Evolutionary conservation across 2,888 invertebrate species (phyloP).

Genomic region (Ellobium chinense): DNA sequence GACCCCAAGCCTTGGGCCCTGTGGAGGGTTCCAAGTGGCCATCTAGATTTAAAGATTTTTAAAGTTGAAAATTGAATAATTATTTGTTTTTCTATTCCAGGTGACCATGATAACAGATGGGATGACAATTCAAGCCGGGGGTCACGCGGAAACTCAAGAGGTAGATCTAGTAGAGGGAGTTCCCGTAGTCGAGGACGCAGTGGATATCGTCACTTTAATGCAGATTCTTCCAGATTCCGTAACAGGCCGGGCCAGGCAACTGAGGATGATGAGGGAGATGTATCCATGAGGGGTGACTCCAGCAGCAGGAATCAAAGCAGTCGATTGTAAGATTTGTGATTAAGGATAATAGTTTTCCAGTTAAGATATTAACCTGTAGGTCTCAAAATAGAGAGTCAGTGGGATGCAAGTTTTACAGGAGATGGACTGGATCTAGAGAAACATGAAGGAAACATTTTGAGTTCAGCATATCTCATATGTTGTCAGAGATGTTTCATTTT

Average conservation of each 20-base stretch:
- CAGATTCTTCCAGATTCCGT: constrained; percentile 17
- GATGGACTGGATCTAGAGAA: too few species aligned
- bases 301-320: constrained; percentile 10
- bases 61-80: too few species aligned
- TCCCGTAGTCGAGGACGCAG: constrained; percentile 31
- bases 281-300: constrained; percentile 49
- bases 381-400: too few species aligned
- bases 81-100: background rate
- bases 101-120: constrained; percentile 64
- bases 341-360: too few species aligned
- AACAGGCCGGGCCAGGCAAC: constrained; percentile 4
- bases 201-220: constrained; percentile 21
- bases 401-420: too few species aligned
- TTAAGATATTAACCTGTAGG: too few species aligned
- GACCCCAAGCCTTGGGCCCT: too few species aligned
- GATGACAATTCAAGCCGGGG: constrained; percentile 42
- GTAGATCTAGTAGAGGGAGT: constrained; percentile 34
- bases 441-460: too few species aligned
- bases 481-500: too few species aligned
- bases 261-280: constrained; percentile 52
- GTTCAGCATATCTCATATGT: too few species aligned
- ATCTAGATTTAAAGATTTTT: too few species aligned
- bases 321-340: constrained; percentile 32
- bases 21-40: too few species aligned
- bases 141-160: constrained; percentile 24